These are phyloP conservation scores for Ptychoptera contaminata DNA, from an alignment of 2,888 invertebrate species.

Conservation along the genomic window DNA sequence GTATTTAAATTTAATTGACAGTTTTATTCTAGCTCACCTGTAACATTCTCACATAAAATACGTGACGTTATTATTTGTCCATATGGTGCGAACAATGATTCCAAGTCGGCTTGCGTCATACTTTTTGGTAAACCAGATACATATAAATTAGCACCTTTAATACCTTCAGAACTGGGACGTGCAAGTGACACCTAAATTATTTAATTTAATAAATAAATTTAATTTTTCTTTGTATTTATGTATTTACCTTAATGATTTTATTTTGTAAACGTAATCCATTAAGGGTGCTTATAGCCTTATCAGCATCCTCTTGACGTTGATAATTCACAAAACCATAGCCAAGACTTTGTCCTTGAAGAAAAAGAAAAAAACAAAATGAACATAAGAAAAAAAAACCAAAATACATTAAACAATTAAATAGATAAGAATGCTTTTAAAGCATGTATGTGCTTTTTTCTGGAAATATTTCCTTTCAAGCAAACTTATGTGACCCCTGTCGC, in stretches of 20 bases:
- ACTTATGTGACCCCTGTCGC: too few relatives aligned
- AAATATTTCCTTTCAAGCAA: too few relatives aligned
- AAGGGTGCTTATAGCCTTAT: conserved; percentile 94
- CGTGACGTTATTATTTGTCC: conserved; percentile 94
- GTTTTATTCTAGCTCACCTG: conserved; percentile 27
- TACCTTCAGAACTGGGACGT: conserved; percentile 92
- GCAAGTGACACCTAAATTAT: conserved; percentile 53
- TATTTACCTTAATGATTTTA: conserved; percentile 93
- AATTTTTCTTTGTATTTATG: not conserved
- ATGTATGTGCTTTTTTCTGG: too few relatives aligned
- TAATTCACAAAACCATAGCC: conserved; percentile 99
- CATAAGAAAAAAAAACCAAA: conserved; percentile 2
- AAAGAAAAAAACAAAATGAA: conserved; percentile 6
- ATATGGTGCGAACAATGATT: conserved; percentile 85
- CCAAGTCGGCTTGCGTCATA: conserved; percentile 90
- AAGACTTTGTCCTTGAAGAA: conserved; percentile 85
- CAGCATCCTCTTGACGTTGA: conserved; percentile 92
- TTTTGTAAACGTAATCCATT: conserved; percentile 98
- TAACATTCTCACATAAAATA: conserved; percentile 83
- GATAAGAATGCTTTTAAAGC: too few relatives aligned
- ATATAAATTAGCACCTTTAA: conserved; percentile 95
- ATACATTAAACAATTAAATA: too few relatives aligned
- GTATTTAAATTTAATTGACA: not conserved
- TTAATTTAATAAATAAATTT: not conserved
- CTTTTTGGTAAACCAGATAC: conserved; percentile 95